Percentiles rank a stretch among this genome's conserved stretches.
Conservation (phyloP, 2,113 vertebrate species). For the Daubentonia madagascariensis region DNA sequence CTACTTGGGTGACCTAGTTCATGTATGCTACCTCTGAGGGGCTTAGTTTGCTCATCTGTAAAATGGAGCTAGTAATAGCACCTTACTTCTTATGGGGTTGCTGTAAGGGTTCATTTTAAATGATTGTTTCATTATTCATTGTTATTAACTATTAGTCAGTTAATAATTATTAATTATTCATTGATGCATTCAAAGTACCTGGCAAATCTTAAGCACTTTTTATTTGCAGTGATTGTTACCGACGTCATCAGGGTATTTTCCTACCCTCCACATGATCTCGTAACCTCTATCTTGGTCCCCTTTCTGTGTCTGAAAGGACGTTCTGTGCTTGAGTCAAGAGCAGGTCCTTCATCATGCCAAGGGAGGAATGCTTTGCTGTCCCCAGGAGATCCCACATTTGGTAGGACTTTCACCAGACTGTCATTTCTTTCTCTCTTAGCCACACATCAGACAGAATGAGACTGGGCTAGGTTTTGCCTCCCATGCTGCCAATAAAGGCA, state of each 20-base stretch:
- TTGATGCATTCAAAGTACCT: not conserved
- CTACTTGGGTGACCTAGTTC: not conserved
- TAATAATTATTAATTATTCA: not conserved
- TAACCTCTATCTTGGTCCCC: not conserved
- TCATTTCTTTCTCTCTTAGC: not conserved
- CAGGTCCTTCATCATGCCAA: not conserved
- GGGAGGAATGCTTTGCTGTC: not conserved
- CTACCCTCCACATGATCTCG: not conserved
- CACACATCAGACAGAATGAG: not conserved
- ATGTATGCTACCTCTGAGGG: not conserved
- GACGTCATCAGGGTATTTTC: not conserved
- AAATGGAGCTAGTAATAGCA: not conserved
- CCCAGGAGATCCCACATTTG: not conserved
- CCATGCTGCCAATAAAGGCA: not conserved
- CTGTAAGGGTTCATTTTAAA: not conserved
- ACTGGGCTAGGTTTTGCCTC: not conserved
- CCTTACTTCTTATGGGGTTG: not conserved
- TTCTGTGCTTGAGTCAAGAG: not conserved
- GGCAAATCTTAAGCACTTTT: not conserved
- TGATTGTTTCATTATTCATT: not conserved
- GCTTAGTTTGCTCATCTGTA: not conserved
- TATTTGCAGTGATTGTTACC: not conserved
- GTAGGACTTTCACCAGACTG: not conserved
- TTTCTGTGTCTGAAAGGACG: not conserved
- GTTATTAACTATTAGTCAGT: not conserved